Conservation (phyloP, 2,888 invertebrate genomes). For the Seira musarum region DNA sequence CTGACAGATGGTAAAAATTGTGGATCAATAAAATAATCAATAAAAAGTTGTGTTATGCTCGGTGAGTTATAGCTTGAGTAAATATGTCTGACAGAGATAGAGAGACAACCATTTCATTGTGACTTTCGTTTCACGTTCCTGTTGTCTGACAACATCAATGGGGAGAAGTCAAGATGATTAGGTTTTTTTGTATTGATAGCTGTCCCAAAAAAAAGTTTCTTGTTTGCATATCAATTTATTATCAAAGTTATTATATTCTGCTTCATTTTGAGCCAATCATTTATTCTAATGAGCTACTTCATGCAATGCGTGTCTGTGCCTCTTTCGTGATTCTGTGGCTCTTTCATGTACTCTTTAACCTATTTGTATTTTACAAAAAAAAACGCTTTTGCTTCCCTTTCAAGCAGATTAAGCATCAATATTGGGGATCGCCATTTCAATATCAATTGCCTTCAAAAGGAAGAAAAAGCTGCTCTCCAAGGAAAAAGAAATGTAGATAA, state of each 20-base stretch:
- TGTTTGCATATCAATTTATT: constrained; percentile 20
- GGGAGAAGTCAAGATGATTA: background rate
- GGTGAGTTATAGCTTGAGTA: constrained; percentile 4
- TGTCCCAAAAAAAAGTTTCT: constrained; percentile 4
- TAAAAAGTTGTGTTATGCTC: constrained; percentile 15
- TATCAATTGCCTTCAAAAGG: background rate
- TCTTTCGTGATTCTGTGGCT: too few species aligned
- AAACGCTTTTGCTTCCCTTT: background rate
- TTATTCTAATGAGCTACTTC: constrained; percentile 9
- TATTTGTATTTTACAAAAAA: too few species aligned
- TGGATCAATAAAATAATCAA: constrained; percentile 33
- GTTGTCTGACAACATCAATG: background rate
- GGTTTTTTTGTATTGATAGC: background rate
- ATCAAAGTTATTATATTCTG: background rate
- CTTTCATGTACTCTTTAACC: too few species aligned
- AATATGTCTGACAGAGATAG: constrained; percentile 3
- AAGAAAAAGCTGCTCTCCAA: background rate
- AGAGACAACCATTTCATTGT: constrained; percentile 10
- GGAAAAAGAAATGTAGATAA: constrained; percentile 2
- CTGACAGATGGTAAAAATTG: constrained; percentile 15
- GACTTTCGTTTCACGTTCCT: background rate
- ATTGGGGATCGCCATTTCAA: background rate
- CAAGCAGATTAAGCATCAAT: background rate
- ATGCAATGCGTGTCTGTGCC: background rate
- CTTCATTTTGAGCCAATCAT: background rate